Base-by-base conservation (phyloP, 2,113 vertebrate genomes). In the Globicephala melas region DNA sequence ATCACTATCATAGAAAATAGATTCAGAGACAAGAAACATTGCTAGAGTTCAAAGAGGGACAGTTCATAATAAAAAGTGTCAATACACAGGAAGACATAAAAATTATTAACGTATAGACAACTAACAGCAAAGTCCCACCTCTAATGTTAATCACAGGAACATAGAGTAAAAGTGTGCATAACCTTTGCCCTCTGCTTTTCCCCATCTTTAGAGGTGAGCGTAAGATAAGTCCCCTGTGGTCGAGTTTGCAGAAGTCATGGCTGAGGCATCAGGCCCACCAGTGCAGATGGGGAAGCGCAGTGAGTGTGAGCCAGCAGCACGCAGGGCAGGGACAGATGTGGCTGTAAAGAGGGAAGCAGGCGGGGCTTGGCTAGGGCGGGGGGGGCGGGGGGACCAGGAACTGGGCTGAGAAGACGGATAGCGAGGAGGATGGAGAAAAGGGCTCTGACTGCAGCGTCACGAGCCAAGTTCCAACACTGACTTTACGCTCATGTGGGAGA, bases 191-290 rank as follows among this genome's bases (percentile, higher is more conserved):
- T 10, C 25, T 25, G 12, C 38, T 14, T 10, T 44, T 76, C n/a
- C 12, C 20, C 31, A 8, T n/a, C n/a, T 28, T 25, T 31, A 31
- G 7, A 36, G 17, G 21, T 11, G 53, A 60, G 62, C 17, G 20
- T 17, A n/a, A 33, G 0, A 0, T 9, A 5, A 20, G 15, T 6
- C 8, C 20, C 8, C 15, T 3, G 1, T 2, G 38, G 38, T 1
- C 7, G 50, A 44, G 18, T 38, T 44, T 65, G 60, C 17, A 44
- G 79, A 18, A 25, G 21, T 1, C 6, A 9, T 5, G 36, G 12
- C 58, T 36, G 11, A 36, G 76, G 13, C 47, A 18, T 58, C 55
- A 55, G 28, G 36, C 6, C n/a, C 18, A 2, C 3, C 50, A 8
- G 10, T 8, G 26, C 5, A 10, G 36, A 31, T 28, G 6, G 38